Percentiles rank a stretch among this genome's conserved stretches.
Evolutionary conservation across 2,888 invertebrate species (phyloP).

Genomic region (Eremobia ochroleuca): DNA sequence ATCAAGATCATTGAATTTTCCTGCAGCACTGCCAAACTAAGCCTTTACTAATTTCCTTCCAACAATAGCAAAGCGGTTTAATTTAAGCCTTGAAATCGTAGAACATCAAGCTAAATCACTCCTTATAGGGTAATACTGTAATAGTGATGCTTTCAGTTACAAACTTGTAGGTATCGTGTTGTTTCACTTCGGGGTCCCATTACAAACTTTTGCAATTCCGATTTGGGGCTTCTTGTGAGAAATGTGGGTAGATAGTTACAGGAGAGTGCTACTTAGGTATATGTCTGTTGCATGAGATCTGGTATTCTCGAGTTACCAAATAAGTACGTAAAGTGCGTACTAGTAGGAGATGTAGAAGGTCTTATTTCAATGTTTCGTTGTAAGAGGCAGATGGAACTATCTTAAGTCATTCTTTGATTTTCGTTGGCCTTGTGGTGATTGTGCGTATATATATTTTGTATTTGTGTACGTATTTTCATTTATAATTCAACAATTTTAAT

Average conservation of each 20-base stretch:
- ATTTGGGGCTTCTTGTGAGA: slow-evolving; percentile 35
- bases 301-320: background rate
- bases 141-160: slow-evolving; percentile 19
- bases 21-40: background rate
- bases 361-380: background rate
- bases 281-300: slow-evolving; percentile 1
- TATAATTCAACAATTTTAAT: no score
- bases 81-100: slow-evolving; percentile 18
- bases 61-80: background rate
- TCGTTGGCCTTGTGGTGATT: no score
- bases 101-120: slow-evolving; percentile 34
- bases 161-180: slow-evolving; percentile 33
- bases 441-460: no score
- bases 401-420: no score
- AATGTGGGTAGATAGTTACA: background rate
- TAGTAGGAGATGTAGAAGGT: background rate
- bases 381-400: background rate
- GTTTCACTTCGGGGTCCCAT: slow-evolving; percentile 37
- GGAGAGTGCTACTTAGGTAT: slow-evolving; percentile 13
- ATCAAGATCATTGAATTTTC: background rate
- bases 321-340: background rate
- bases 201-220: slow-evolving; percentile 48
- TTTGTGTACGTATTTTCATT: no score
- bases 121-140: slow-evolving; percentile 31
- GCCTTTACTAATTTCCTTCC: background rate